Evolutionary conservation across 2,888 invertebrate species (phyloP), one percentile per base, ranked within the genome.

Genomic region (Aphrophora alni): DNA sequence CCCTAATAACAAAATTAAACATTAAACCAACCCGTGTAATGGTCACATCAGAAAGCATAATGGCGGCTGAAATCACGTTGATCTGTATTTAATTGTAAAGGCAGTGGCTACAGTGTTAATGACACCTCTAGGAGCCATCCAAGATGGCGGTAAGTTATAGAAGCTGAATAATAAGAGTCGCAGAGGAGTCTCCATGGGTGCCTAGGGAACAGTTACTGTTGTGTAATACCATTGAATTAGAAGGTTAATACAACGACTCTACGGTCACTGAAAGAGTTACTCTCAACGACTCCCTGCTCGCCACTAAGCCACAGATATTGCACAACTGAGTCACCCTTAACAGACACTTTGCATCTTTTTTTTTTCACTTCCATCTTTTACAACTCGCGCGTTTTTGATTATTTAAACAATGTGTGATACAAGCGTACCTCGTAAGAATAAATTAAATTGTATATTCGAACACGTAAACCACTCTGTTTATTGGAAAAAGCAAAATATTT

Each of bases 181-280:
- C 59, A n/a, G 59, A 21, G 59, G 59, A 59, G 59, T n/a, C 59
- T 78, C 78, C 78, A 82, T 79, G 77, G 51, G 77, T 79, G 80
- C 73, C 82, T 33, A n/a, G 83, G 83, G 83, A 78, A 80, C 82
- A 77, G 83, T 83, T 83, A 80, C 75, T 81, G 71, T 71, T 72
- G 78, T 75, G 83, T 83, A 83, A 83, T 83, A 80, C 81, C 81
- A 81, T 83, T 83, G 83, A 83, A 83, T 83, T 83, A 82, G 83
- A 80, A 75, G 80, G 80, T 83, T 82, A 83, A 83, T 82, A 77
- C 80, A 69, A 69, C 21, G 70, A 38, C 73, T 59, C 59, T 14
- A 7, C 59, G 59, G 59, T 59, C 59, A 59, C 59, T 21, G 59
- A 21, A 59, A 59, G 59, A 59, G 59, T 59, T 59, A 59, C 59